These are phyloP conservation scores for Myiozetetes cayanensis DNA, from an alignment of 2,113 vertebrate species.

Conservation along the genomic window DNA sequence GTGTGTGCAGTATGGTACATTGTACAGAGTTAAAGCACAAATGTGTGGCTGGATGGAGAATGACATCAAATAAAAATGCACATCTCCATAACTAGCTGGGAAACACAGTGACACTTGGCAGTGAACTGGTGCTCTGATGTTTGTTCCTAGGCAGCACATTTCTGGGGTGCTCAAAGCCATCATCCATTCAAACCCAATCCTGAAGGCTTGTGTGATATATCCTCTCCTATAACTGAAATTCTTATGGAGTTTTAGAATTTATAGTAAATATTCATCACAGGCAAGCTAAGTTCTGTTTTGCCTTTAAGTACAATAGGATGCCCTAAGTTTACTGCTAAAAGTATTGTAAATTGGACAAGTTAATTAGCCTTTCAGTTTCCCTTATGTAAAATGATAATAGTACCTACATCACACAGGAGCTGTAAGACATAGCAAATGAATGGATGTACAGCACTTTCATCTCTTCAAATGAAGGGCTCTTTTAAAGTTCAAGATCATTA, in stretches of 20 bases:
- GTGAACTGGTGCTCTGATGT: background rate
- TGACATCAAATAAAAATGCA: background rate
- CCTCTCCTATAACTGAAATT: background rate
- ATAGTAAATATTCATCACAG: background rate
- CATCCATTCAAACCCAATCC: background rate
- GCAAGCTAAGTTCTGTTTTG: conserved; percentile 25
- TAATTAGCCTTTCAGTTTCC: conserved; percentile 43
- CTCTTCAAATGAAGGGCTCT: conserved; percentile 41
- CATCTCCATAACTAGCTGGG: background rate
- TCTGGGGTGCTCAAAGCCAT: background rate
- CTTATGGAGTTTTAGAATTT: background rate
- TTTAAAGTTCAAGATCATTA: conserved; percentile 55
- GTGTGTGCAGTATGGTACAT: background rate
- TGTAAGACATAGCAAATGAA: conserved; percentile 42
- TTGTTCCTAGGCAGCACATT: background rate
- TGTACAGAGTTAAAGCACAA: background rate
- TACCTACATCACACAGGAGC: conserved; percentile 18
- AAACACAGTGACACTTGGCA: background rate
- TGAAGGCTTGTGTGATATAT: background rate
- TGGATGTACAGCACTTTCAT: conserved; percentile 23
- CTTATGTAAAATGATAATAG: conserved; percentile 50
- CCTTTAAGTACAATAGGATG: background rate
- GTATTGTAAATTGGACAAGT: conserved; percentile 47
- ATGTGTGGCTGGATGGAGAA: background rate
- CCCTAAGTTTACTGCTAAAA: conserved; percentile 19